phyloP scores from a whole-genome alignment of 2,113 vertebrate genomes.

The Prunella himalayana region DNA sequence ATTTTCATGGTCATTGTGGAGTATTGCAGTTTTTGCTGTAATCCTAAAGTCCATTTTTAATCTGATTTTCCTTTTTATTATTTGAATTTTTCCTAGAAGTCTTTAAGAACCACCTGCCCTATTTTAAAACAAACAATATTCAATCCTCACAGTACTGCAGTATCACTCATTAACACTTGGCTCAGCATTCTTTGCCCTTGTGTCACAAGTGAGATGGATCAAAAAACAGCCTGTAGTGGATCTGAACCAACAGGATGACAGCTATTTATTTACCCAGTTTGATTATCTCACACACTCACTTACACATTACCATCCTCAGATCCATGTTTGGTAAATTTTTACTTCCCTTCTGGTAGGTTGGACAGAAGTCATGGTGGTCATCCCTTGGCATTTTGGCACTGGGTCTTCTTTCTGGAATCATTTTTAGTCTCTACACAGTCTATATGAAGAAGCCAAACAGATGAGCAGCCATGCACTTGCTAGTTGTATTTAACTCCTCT shows the following conservation, averaged over 20 bases:
- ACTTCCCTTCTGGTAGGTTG: background rate
- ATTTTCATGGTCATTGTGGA: background rate
- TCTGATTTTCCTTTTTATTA: background rate
- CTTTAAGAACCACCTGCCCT: background rate
- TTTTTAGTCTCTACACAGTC: background rate
- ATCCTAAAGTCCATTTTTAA: background rate
- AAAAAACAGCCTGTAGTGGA: background rate
- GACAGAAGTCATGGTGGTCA: background rate
- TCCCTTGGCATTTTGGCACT: background rate
- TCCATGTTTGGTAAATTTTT: background rate
- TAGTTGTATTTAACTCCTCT: background rate
- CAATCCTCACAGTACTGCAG: background rate
- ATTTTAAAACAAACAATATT: background rate
- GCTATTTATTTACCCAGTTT: background rate
- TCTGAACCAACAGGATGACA: background rate
- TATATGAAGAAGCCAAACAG: background rate
- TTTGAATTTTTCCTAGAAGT: background rate
- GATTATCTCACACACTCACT: background rate
- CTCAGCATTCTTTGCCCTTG: background rate
- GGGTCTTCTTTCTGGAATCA: background rate
- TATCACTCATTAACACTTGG: background rate
- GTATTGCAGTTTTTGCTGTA: background rate
- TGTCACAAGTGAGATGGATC: background rate
- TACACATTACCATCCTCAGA: background rate
- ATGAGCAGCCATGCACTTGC: background rate